A percentile compares a stretch with the other conserved stretches of the same genome.
Conservation (phyloP, 1,140 invertebrate genomes). For the Euura lappo region DNA sequence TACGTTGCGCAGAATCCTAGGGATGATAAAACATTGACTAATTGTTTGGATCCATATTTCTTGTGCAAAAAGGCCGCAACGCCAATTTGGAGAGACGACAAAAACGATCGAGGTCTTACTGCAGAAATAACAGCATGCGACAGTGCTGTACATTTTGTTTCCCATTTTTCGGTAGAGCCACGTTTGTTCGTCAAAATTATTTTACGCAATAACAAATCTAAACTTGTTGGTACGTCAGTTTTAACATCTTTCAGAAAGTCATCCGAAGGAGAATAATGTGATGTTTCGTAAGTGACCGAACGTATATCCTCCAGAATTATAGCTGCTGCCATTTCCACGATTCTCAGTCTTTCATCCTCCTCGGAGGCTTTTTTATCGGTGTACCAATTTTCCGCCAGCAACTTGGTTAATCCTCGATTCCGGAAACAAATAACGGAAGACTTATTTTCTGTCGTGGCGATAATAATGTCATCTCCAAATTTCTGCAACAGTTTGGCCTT, state of each 20-base stretch:
- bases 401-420: slow-evolving; percentile 17
- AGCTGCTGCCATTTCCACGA: slow-evolving; percentile 30
- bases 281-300: slow-evolving; percentile 27
- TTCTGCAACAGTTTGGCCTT: too few species aligned
- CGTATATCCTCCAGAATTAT: slow-evolving; percentile 35
- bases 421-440: slow-evolving; percentile 23
- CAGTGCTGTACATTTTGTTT: too few species aligned
- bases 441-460: neutral
- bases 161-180: too few species aligned
- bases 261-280: too few species aligned
- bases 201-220: too few species aligned
- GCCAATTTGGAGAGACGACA: slow-evolving; percentile 32
- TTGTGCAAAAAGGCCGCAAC: slow-evolving; percentile 29
- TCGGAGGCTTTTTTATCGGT: slow-evolving; percentile 19
- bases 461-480: too few species aligned
- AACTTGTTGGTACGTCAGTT: too few species aligned
- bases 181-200: too few species aligned
- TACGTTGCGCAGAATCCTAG: slow-evolving; percentile 35
- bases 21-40: slow-evolving; percentile 28
- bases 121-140: too few species aligned
- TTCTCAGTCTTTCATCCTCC: slow-evolving; percentile 23
- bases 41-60: slow-evolving; percentile 34
- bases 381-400: slow-evolving; percentile 21
- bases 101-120: slow-evolving; percentile 34
- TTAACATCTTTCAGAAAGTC: too few species aligned